Evolutionary conservation across 1,140 invertebrate genomes (phyloP), one percentile per base, ranked within the genome.

Genomic region (Arctopsyche grandis): DNA sequence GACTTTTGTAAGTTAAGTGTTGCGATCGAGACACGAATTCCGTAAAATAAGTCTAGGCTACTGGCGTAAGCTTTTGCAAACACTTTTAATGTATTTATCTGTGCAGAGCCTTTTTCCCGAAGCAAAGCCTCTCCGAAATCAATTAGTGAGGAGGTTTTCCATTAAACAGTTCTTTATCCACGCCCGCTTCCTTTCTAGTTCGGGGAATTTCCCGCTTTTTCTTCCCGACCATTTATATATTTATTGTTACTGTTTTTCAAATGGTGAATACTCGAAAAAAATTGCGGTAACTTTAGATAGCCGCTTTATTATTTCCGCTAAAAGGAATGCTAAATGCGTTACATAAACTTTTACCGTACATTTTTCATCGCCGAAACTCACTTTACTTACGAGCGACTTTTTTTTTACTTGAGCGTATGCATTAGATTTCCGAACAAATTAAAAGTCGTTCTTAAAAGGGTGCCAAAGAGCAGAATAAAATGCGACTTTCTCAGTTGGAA

Each of bases 11-110:
- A 10, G 21, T 58, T 58, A 58, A 58, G 21, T 58, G 14, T 16
- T 58, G 14, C 14, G 14, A 58, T 58, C 29, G 29, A 38, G 29
- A 38, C 29, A 38, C 29, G 29, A 38, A 38, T 38, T 38, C 29
- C 29, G 29, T 3, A 52, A 12, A 52, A 26, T 26, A 29, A 66
- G 63, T 29, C 21, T 10, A 9, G 14, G 63, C 24, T 29, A 66
- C 63, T 66, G 14, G 63, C 63, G 19, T 66, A 66, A 66, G 63
- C 63, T 66, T 60, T 66, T 66, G 63, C 63, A 66, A 66, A 66
- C 63, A 66, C 63, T 66, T 66, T 66, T 66, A 66, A 66, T 22
- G 63, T 66, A 66, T 66, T 66, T 66, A 66, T 66, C 63, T 66
- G 63, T 22, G 21, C 22, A 22, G 24, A 66, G 63, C 21, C 21